Evolutionary conservation across 1,140 invertebrate species (phyloP), one percentile per base, ranked within the genome.

Genomic region (Theocolax elegans): DNA sequence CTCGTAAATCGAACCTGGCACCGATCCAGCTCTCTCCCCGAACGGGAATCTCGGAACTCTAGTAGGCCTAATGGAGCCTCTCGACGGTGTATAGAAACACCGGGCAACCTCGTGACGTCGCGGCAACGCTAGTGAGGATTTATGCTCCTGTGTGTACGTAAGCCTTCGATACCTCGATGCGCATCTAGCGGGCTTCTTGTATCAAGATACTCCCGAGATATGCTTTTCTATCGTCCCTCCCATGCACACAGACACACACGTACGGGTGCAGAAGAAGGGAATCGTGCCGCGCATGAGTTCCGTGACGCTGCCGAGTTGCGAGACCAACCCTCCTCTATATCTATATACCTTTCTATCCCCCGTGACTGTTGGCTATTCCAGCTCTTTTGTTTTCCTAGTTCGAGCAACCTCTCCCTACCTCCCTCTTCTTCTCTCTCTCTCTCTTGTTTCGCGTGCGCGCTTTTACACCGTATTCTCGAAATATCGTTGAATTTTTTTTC

Each of bases 221-320:
- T n/a, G n/a, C n/a, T n/a, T n/a, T n/a, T n/a, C n/a, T n/a, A n/a
- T n/a, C 80, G 77, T 76, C 74, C 79, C 10, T 6, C 10, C 31
- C 31, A 35, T 35, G 10, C 31, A 35, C 10, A 35, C 77, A 77
- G 81, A 76, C 75, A 75, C 76, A 79, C 75, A 72, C 72, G 75
- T 77, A 79, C 75, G 77, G 77, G 76, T 81, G n/a, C 56, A 29
- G 23, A n/a, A 13, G 6, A 21, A n/a, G 46, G 27, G 19, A 53
- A 42, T 83, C 82, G 82, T 79, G 81, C 76, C 78, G 81, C 78
- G 81, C 79, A 82, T 80, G 82, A 85, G 82, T 81, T 84, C 82
- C 84, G 82, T 84, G 82, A 85, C 80, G 79, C 72, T 77, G 74
- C 53, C 27, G 31, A 63, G 69, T 67, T 71, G 42, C 49, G 31